Evolutionary conservation across 2,888 invertebrate genomes (phyloP).

Genomic region (Blomia tropicalis): DNA sequence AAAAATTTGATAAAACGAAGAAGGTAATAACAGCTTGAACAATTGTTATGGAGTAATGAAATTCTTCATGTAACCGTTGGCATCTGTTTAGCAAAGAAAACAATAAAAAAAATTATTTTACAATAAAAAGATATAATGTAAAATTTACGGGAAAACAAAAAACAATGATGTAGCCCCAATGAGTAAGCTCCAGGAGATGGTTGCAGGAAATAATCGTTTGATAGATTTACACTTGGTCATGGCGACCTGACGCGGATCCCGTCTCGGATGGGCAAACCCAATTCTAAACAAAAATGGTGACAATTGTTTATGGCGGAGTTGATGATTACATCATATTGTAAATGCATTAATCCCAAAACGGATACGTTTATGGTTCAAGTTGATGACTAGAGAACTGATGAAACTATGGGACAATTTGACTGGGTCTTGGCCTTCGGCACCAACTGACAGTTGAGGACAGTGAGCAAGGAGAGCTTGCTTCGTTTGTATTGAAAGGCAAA

Average conservation of each 20-base stretch:
- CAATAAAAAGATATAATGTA: slow-evolving; percentile 27
- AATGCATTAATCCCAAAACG: too few relatives aligned
- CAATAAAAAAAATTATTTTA: background rate
- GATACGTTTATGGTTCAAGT: too few relatives aligned
- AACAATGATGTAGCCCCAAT: slow-evolving; percentile 81
- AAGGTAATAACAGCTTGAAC: slow-evolving; percentile 86
- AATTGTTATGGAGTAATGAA: slow-evolving; percentile 70
- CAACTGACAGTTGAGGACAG: background rate
- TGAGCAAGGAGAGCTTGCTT: background rate
- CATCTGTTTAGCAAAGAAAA: slow-evolving; percentile 49
- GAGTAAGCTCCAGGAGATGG: slow-evolving; percentile 91
- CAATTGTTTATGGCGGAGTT: too few relatives aligned
- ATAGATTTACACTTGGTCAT: slow-evolving; percentile 24
- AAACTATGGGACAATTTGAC: too few relatives aligned
- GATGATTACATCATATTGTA: too few relatives aligned
- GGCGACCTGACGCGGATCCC: too few relatives aligned
- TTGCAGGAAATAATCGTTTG: slow-evolving; percentile 75
- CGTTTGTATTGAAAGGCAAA: background rate
- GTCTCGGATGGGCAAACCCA: too few relatives aligned
- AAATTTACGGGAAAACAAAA: slow-evolving; percentile 94
- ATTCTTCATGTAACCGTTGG: slow-evolving; percentile 61
- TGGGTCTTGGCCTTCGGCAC: background rate
- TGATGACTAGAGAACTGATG: too few relatives aligned
- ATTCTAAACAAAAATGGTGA: too few relatives aligned
- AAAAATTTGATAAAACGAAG: slow-evolving; percentile 95